Conservation (phyloP, 2,888 invertebrate genomes). For the Cataglyphis albicans region DNA sequence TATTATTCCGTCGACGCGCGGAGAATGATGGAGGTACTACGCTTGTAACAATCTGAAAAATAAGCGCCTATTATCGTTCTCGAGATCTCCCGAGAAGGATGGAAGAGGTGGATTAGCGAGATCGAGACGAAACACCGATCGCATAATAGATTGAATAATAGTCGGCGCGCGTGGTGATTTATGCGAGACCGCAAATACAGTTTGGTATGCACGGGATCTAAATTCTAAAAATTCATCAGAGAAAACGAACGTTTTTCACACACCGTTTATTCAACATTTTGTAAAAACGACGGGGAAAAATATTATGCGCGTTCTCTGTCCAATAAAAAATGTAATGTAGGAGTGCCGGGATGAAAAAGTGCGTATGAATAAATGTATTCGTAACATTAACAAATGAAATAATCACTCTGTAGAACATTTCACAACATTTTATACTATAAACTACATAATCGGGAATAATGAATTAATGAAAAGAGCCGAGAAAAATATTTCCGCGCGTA, state of each 20-base stretch:
- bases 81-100: slow-evolving; percentile 8
- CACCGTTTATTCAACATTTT: slow-evolving; percentile 29
- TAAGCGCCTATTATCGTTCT: slow-evolving; percentile 26
- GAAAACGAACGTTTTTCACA: slow-evolving; percentile 34
- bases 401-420: slow-evolving; percentile 36
- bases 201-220: not conserved
- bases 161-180: slow-evolving; percentile 16
- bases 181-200: slow-evolving; percentile 4
- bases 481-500: slow-evolving; percentile 9
- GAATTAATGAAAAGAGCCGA: slow-evolving; percentile 27
- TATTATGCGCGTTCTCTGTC: not conserved
- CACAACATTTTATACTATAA: slow-evolving; percentile 18
- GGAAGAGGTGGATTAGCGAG: slow-evolving; percentile 28
- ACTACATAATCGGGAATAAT: not conserved
- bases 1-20: slow-evolving; percentile 42
- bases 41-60: slow-evolving; percentile 40
- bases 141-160: not conserved
- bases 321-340: slow-evolving; percentile 25
- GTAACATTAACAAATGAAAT: slow-evolving; percentile 51
- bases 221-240: slow-evolving; percentile 21
- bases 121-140: slow-evolving; percentile 35
- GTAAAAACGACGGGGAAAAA: not conserved
- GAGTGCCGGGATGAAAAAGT: slow-evolving; percentile 33
- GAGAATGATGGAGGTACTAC: slow-evolving; percentile 35
- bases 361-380: slow-evolving; percentile 21